These are phyloP conservation scores for Teleiodes luculella DNA, from an alignment of 2,888 invertebrate species.

Conservation along the genomic window DNA sequence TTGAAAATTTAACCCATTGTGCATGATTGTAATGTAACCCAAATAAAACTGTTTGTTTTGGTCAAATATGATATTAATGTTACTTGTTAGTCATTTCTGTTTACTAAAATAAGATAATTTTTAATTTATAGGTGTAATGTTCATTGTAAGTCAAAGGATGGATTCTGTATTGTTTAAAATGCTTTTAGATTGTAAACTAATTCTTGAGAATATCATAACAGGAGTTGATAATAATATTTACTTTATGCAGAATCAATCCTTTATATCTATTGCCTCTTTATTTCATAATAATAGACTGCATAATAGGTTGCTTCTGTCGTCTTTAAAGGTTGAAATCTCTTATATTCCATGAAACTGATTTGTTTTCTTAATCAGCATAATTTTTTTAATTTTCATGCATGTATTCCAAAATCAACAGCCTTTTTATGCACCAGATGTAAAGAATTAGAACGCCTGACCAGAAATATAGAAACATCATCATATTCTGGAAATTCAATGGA, in stretches of 20 bases:
- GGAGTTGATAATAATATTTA: not conserved
- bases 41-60: constrained; percentile 1
- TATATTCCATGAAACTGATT: not conserved
- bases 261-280: constrained; percentile 16
- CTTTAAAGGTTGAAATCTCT: constrained; percentile 8
- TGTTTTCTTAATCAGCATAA: not conserved
- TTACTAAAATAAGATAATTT: constrained; percentile 13
- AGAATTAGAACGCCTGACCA: too few relatives aligned
- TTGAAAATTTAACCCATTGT: constrained; percentile 21
- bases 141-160: constrained; percentile 8
- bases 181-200: not conserved
- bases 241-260: constrained; percentile 19
- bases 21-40: too few relatives aligned
- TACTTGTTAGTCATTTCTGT: constrained; percentile 18
- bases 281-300: constrained; percentile 37
- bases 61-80: constrained; percentile 14
- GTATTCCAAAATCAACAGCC: too few relatives aligned
- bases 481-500: too few relatives aligned
- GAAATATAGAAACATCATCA: too few relatives aligned
- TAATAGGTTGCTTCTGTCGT: constrained; percentile 31
- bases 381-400: too few relatives aligned
- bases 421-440: too few relatives aligned
- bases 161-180: constrained; percentile 11
- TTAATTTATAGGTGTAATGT: constrained; percentile 12
- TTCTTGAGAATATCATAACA: not conserved